Evolutionary conservation across 2,888 invertebrate species (phyloP).

Genomic region (Caenorhabditis sp.): DNA sequence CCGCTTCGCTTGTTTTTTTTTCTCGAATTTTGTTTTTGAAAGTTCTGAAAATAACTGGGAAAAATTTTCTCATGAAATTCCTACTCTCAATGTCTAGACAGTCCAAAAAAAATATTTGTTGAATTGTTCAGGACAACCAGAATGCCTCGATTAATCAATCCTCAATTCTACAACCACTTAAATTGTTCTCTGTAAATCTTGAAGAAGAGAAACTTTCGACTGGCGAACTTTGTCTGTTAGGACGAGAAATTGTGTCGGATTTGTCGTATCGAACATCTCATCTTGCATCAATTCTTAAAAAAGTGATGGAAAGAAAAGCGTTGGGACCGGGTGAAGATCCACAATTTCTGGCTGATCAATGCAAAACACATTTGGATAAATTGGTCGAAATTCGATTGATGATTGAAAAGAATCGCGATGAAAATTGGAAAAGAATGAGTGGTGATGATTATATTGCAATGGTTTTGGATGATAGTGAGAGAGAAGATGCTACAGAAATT

Average conservation of each 20-base stretch:
- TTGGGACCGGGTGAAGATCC: conserved; percentile 28
- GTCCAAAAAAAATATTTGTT: no score
- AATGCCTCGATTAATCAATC: background rate
- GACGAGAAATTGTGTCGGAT: background rate
- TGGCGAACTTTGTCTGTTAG: background rate
- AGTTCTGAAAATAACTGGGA: no score
- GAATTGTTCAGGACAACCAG: background rate
- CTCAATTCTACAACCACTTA: background rate
- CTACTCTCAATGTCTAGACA: no score
- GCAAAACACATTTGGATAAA: conserved; percentile 33
- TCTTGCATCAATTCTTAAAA: conserved; percentile 33
- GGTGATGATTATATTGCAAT: conserved; percentile 37
- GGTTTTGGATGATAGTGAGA: conserved; percentile 31
- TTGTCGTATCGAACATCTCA: conserved; percentile 23
- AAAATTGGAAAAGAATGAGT: conserved; percentile 27
- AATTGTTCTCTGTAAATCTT: background rate
- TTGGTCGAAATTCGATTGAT: conserved; percentile 46
- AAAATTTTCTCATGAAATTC: no score
- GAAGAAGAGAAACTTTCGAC: background rate
- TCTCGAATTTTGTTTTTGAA: no score
- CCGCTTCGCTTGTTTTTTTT: no score
- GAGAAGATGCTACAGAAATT: conserved; percentile 15
- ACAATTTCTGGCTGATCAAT: conserved; percentile 32
- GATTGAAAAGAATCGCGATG: conserved; percentile 23
- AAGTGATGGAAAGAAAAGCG: conserved; percentile 36